A percentile compares a stretch with the other conserved stretches of the same genome.
Evolutionary conservation across 2,888 invertebrate species (phyloP).

Genomic region (Parnassius smintheus): DNA sequence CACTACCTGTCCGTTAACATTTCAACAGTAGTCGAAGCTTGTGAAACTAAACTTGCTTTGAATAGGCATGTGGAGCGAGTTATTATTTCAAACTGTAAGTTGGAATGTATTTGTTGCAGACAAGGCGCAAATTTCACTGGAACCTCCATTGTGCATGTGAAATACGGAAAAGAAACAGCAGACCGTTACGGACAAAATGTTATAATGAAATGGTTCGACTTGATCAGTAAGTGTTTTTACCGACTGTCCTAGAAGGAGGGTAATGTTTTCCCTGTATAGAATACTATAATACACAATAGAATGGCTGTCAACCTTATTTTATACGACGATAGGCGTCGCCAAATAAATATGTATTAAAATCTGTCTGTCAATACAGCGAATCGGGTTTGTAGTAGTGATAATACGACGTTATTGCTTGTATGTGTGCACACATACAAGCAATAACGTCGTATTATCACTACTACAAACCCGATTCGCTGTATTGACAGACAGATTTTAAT

Average conservation of each 20-base stretch:
- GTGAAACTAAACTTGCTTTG: slow-evolving; percentile 4
- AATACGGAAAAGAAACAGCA: slow-evolving; percentile 65
- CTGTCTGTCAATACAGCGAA: no score
- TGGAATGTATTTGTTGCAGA: slow-evolving; percentile 48
- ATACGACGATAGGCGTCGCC: no score
- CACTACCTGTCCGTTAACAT: neutral
- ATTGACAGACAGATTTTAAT: no score
- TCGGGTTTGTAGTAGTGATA: no score
- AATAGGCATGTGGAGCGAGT: slow-evolving; percentile 3
- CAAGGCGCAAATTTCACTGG: slow-evolving; percentile 67
- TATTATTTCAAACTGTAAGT: slow-evolving; percentile 10
- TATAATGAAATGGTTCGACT: slow-evolving; percentile 77
- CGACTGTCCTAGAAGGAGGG: no score
- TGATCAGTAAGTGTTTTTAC: slow-evolving; percentile 61
- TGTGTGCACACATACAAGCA: no score
- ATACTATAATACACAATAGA: no score
- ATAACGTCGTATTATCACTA: no score
- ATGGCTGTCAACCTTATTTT: no score
- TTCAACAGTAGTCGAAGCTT: neutral
- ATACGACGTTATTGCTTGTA: no score
- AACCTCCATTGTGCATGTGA: slow-evolving; percentile 68
- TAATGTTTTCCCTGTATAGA: neutral
- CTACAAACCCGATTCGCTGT: no score
- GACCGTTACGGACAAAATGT: slow-evolving; percentile 73
- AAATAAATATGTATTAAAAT: no score